phyloP scores from a whole-genome alignment of 2,888 invertebrate species.

The Dascillus cervinus region DNA sequence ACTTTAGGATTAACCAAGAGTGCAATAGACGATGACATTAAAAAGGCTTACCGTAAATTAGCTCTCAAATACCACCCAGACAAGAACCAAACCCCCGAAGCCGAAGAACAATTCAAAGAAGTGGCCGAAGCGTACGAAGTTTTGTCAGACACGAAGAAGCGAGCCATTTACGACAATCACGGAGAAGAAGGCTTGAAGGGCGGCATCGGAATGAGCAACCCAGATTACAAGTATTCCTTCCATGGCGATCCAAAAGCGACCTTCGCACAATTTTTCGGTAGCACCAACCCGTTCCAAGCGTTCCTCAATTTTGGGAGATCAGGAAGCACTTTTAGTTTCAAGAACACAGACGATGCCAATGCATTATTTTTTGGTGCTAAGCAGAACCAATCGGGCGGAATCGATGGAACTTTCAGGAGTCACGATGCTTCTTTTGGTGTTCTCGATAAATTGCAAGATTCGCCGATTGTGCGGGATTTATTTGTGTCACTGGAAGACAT shows the following conservation, averaged over 20 bases:
- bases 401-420: too few species aligned
- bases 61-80: constrained; percentile 97
- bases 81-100: constrained; percentile 88
- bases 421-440: constrained; percentile 46
- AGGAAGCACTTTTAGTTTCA: constrained; percentile 53
- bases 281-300: constrained; percentile 80
- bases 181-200: constrained; percentile 89
- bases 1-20: constrained; percentile 76
- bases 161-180: constrained; percentile 83
- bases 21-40: constrained; percentile 90
- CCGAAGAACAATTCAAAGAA: constrained; percentile 91
- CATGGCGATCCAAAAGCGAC: constrained; percentile 93
- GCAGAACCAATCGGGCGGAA: too few species aligned
- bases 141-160: constrained; percentile 87
- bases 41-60: constrained; percentile 89
- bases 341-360: constrained; percentile 52
- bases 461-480: constrained; percentile 82
- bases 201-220: constrained; percentile 44
- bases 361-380: too few species aligned
- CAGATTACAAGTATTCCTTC: constrained; percentile 72
- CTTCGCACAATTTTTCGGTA: constrained; percentile 94
- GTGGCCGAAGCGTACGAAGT: constrained; percentile 97
- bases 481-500: constrained; percentile 88
- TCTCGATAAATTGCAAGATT: constrained; percentile 66
- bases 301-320: constrained; percentile 73